Evolutionary conservation across 2,888 invertebrate species (phyloP), one percentile per base, ranked within the genome.

Genomic region (Sarcophaga carnaria): DNA sequence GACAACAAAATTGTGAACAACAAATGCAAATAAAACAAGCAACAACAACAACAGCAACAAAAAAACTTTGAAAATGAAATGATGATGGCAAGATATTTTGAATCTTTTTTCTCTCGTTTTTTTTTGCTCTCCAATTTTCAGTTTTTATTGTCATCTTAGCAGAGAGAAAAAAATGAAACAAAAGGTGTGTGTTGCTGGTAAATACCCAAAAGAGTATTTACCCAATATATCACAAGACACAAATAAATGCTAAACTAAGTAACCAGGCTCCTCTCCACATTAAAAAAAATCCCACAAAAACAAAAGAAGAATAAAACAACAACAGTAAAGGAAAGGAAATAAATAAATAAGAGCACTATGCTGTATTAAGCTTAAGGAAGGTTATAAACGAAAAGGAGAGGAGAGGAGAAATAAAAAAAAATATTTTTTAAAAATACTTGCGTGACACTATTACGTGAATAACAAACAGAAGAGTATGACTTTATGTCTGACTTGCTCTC

Each of bases 191-290:
- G 12, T 2, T 54, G 81, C 79, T 75, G 70, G 78, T 81, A 78
- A 85, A 78, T 81, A 85, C 70, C 81, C 85, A 70, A 70, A 78
- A 78, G 81, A 78, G 78, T 81, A 71, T 85, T 85, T 85, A 74
- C 78, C 64, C 25, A 77, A 75, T 70, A 75, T 81, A 81, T 85
- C 74, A 74, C 12, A 54, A 54, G 14, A 79, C 49, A 75, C 74
- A 81, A 81, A 74, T 81, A 85, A 81, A 75, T 81, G 70, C 49
- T 62, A 4, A 37, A 79, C 49, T 49, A 63, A 49, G 60, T 71
- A 71, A 22, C 14, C 74, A 70, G 47, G 47, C 22, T 64, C 12
- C 37, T 37, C 37, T 37, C 37, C 2, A 10, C 2, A 2, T 0
- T 17, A 63, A 4, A 62, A 25, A 17, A 54, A 63, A 27, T 17